These are phyloP conservation scores for Calliphora vicina DNA, from an alignment of 1,140 invertebrate species.

Conservation along the genomic window DNA sequence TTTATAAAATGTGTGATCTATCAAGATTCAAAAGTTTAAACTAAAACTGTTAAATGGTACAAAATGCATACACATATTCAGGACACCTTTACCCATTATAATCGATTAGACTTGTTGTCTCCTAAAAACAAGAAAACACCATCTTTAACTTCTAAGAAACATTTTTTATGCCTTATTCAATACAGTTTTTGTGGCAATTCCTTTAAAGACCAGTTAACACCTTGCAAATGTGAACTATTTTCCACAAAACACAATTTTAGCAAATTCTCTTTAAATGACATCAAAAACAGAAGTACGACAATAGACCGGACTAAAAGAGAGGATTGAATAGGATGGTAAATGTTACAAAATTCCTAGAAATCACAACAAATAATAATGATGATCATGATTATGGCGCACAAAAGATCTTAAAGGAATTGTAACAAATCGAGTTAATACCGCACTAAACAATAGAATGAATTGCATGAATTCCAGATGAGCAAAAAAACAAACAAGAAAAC, in stretches of 20 bases:
- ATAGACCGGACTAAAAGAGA: not conserved
- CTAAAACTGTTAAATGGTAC: too few relatives aligned
- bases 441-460: not conserved
- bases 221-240: not conserved
- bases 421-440: conserved; percentile 25
- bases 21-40: too few relatives aligned
- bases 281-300: conserved; percentile 1
- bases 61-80: too few relatives aligned
- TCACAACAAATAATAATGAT: conserved; percentile 16
- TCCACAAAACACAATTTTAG: not conserved
- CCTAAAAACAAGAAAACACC: not conserved
- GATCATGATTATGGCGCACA: not conserved
- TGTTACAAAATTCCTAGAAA: conserved; percentile 27
- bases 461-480: not conserved
- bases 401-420: conserved; percentile 18
- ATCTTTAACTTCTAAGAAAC: not conserved
- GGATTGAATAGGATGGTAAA: not conserved
- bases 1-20: too few relatives aligned
- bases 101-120: not conserved
- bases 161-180: not conserved
- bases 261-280: conserved; percentile 20
- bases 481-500: conserved; percentile 16
- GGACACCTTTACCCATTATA: not conserved
- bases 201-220: conserved; percentile 19
- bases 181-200: not conserved